Base-by-base conservation (phyloP, 1,140 invertebrate species). In the Copidosoma floridanum region DNA sequence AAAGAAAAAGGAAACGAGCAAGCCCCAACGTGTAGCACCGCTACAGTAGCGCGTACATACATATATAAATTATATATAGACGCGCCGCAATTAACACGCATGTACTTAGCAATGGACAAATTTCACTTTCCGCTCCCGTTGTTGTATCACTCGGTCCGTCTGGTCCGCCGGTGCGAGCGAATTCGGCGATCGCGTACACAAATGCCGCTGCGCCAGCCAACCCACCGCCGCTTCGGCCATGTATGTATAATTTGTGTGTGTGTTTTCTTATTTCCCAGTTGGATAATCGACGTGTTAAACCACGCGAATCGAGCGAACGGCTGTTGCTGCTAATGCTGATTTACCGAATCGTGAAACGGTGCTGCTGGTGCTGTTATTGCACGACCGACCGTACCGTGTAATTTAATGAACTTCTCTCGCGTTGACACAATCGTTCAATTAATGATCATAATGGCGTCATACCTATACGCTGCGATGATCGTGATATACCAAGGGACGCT, bases 391-490 rank as follows among this genome's bases (percentile, higher is more conserved):
- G n/a, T n/a, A n/a, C n/a, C n/a, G n/a, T 61, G 37, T 61, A 61
- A 55, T 55, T 61, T 55, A 61, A 61, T 61, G 52, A 55, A 61
- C 43, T 62, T 46, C 46, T 21, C 20, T n/a, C n/a, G n/a, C n/a
- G n/a, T n/a, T n/a, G n/a, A 47, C 26, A 56, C 46, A 56, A 56
- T 57, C 46, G 60, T 62, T 62, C 60, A 62, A 62, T 62, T 57
- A 56, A 62, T 62, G 53, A 62, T 57, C 27, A 57, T 62, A 56
- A 62, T 62, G 59, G 57, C 32, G 23, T 53, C n/a, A n/a, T n/a
- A n/a, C n/a, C n/a, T n/a, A n/a, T n/a, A n/a, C n/a, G n/a, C n/a
- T n/a, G n/a, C n/a, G n/a, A n/a, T n/a, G n/a, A n/a, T n/a, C n/a
- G n/a, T n/a, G n/a, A n/a, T n/a, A n/a, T n/a, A n/a, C n/a, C n/a